Evolutionary conservation across 2,797 vertebrate genomes (phyloP).

Genomic region (Prionace glauca): DNA sequence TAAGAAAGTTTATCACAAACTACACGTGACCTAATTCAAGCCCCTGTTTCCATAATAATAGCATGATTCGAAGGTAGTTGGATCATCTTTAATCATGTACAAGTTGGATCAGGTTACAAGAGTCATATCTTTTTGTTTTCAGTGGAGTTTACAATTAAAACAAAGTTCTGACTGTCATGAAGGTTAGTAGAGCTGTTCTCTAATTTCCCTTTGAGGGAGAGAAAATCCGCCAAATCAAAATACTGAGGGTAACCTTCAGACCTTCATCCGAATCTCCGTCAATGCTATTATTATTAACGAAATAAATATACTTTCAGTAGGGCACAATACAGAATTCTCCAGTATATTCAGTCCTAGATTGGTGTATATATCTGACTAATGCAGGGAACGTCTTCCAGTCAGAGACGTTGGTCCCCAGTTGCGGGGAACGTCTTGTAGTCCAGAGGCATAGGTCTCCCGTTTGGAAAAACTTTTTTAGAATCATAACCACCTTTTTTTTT

Average conservation of each 20-base stretch:
- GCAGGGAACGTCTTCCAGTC: not conserved
- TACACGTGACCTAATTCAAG: not conserved
- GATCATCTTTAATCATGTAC: not conserved
- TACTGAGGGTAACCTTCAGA: not conserved
- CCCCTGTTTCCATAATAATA: not conserved
- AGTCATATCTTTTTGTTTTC: not conserved
- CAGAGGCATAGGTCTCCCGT: not conserved
- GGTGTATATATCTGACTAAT: not conserved
- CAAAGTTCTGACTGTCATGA: not conserved
- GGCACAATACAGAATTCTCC: not conserved
- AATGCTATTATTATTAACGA: not conserved
- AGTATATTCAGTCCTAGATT: not conserved
- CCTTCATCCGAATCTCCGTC: not conserved
- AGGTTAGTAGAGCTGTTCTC: not conserved
- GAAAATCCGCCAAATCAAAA: not conserved
- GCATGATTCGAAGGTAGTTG: not conserved
- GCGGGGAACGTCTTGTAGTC: not conserved
- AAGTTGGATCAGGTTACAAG: not conserved
- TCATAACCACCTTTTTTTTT: not conserved
- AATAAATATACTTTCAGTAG: not conserved
- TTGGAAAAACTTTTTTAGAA: not conserved
- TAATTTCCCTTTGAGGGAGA: not conserved
- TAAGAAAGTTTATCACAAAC: not conserved
- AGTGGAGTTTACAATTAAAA: not conserved
- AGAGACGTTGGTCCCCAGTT: no score